Conservation (phyloP, 2,888 invertebrate genomes). For the Sinelater perroti region DNA sequence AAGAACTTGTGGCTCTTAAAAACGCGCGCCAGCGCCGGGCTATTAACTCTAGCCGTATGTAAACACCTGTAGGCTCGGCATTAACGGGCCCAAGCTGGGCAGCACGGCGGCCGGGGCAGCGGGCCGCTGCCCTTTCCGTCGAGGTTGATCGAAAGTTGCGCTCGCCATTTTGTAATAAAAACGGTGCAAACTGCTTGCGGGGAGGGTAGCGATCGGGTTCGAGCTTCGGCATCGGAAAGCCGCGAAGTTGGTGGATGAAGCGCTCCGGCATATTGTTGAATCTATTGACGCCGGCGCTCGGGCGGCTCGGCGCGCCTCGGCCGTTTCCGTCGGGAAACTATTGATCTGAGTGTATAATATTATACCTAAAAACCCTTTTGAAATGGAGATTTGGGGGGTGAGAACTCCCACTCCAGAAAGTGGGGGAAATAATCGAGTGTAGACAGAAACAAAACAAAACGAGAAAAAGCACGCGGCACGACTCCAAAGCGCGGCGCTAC, state of each 20-base stretch:
- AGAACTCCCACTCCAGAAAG: conserved; percentile 41
- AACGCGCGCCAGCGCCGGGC: conserved; percentile 7
- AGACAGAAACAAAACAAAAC: conserved; percentile 54
- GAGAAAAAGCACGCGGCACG: conserved; percentile 47
- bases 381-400: conserved; percentile 57
- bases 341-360: conserved; percentile 56
- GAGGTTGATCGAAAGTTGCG: too few species aligned
- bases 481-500: conserved; percentile 41
- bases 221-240: conserved; percentile 26
- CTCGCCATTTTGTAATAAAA: conserved; percentile 1
- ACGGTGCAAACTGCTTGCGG: too few species aligned
- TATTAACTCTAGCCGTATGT: conserved; percentile 19
- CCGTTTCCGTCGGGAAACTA: conserved; percentile 47
- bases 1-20: conserved; percentile 10
- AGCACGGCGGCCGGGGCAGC: too few species aligned
- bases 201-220: too few species aligned
- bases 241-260: conserved; percentile 37
- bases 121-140: too few species aligned
- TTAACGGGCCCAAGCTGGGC: conserved; percentile 24
- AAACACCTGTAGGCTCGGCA: conserved; percentile 28
- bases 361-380: conserved; percentile 58
- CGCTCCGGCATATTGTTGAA: conserved; percentile 49
- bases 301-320: conserved; percentile 41
- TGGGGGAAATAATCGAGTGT: conserved; percentile 51
- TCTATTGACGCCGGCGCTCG: conserved; percentile 53